Base-by-base conservation (phyloP, 2,888 invertebrate genomes). In the Dynastes hyllus region DNA sequence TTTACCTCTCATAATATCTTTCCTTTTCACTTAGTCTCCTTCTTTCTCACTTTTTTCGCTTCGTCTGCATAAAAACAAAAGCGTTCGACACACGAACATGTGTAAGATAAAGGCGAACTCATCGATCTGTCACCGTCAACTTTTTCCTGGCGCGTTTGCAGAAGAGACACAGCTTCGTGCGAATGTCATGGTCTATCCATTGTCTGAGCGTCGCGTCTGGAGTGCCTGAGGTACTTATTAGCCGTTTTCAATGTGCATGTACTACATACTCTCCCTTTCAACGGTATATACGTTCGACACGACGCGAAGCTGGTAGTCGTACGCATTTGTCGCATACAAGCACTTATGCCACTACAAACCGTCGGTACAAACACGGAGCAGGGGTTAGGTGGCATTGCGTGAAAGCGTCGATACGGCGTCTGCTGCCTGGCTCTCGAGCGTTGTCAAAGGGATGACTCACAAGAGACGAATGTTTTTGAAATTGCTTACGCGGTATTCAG, bases 131-230 rank as follows among this genome's bases (percentile, higher is more conserved):
- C 32, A 40, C 50, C 50, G 32, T 53, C 53, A 32, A 16, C 53
- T 32, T 37, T 29, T 66, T 66, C 29, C 40, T 66, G 11, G 11
- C 11, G 45, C 45, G 45, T 11, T 45, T 45, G 1, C 8, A 45
- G 45, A 45, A 9, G 6, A 45, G 58, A 79, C 77, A 75, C 77
- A 78, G 79, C 77, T 79, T 79, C 53, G 61, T 32, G 78, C 76
- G 82, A 82, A 84, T 83, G 83, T 84, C 83, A 83, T 81, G 82
- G 80, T 77, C 45, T 80, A 76, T 78, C 82, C 77, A 81, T 83
- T 82, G 82, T 83, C 81, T 83, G 71, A 76, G 80, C 63, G 76
- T 81, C 66, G 75, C 80, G 84, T 83, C 84, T 84, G 82, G 80
- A 83, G 84, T 80, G 81, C 81, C 78, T 78, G 9, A 45, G 45